Percentiles rank a stretch among this genome's conserved stretches.
Evolutionary conservation across 2,113 vertebrate genomes (phyloP).

Genomic region (Podarcis muralis): DNA sequence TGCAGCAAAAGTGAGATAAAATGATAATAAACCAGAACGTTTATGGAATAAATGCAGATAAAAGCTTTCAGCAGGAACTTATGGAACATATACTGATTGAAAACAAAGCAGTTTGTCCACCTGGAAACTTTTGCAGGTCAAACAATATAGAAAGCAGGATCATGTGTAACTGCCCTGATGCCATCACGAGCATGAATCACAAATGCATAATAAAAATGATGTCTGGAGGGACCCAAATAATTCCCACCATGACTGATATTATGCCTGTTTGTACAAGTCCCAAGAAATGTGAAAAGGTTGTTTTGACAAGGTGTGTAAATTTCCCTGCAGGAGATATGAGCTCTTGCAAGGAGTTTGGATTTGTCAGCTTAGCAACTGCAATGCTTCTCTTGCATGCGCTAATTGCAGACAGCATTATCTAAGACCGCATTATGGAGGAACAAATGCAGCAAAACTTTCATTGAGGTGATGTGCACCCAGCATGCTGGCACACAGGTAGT

Average conservation of each 20-base stretch:
- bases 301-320: not conserved
- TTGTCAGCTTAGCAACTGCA: not conserved
- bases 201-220: too few relatives aligned
- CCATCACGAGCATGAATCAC: too few relatives aligned
- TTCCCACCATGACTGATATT: not conserved
- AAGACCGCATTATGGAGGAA: not conserved
- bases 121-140: too few relatives aligned
- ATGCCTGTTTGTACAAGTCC: not conserved
- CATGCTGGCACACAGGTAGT: not conserved
- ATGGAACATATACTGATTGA: too few relatives aligned
- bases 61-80: too few relatives aligned
- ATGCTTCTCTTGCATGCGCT: not conserved
- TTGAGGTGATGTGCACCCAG: not conserved
- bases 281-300: not conserved
- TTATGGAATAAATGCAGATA: too few relatives aligned
- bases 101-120: too few relatives aligned
- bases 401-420: not conserved
- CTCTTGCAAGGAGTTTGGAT: not conserved
- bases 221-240: not conserved
- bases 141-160: too few relatives aligned
- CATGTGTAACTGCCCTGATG: too few relatives aligned
- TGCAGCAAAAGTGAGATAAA: too few relatives aligned
- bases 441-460: not conserved
- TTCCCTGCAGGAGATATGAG: not conserved
- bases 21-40: too few relatives aligned